A percentile compares a stretch with the other conserved stretches of the same genome.
phyloP scores from a whole-genome alignment of 2,888 invertebrate genomes.

The Himalopsyche anomala region DNA sequence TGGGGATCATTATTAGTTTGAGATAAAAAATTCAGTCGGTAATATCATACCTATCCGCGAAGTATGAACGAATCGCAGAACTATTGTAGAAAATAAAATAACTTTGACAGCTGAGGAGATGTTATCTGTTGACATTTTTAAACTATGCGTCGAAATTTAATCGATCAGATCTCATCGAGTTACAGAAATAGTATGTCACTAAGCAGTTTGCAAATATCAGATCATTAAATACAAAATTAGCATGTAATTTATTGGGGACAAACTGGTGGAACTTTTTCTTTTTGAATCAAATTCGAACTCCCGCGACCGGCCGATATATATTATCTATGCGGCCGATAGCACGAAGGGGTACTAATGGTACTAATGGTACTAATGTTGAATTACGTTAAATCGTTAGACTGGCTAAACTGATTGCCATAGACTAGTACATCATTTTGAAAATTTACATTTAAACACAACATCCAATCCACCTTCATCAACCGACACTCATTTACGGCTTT shows the following conservation, averaged over 20 bases:
- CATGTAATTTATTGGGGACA: not conserved
- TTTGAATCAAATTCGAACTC: conserved; percentile 18
- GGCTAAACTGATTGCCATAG: too few relatives aligned
- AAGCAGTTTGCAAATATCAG: not conserved
- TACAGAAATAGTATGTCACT: not conserved
- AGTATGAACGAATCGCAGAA: not conserved
- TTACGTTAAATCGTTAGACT: too few relatives aligned
- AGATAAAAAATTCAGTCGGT: not conserved
- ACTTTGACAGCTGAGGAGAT: not conserved
- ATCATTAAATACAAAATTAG: not conserved
- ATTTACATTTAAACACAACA: too few relatives aligned
- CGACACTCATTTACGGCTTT: too few relatives aligned
- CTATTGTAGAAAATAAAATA: not conserved
- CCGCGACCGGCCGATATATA: not conserved
- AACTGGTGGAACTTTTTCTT: not conserved
- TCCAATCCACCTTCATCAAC: too few relatives aligned
- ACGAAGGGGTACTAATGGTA: too few relatives aligned
- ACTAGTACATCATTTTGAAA: too few relatives aligned
- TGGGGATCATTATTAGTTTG: not conserved
- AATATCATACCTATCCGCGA: not conserved
- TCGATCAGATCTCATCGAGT: too few relatives aligned
- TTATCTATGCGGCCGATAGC: too few relatives aligned
- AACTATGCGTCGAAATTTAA: not conserved
- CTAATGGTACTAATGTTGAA: too few relatives aligned
- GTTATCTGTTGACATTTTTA: not conserved